Base-by-base conservation (phyloP, 2,888 invertebrate species). In the Serrognathus titanus region DNA sequence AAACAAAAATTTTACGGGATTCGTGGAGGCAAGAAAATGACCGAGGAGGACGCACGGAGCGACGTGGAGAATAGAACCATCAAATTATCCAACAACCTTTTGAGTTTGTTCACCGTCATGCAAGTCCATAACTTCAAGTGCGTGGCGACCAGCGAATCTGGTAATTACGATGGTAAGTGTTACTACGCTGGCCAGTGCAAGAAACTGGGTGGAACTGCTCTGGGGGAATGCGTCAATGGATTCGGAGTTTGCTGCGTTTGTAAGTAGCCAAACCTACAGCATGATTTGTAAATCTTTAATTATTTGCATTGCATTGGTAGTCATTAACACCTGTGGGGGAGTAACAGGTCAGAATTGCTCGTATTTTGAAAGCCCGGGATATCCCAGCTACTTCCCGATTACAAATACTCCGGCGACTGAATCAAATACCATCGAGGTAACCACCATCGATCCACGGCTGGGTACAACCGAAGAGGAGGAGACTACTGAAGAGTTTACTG, bases 171-270 rank as follows among this genome's bases (percentile, higher is more conserved):
- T 68, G 92, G 91, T 0, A 83, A 82, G 20, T 92, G 92, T 70
- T 82, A 87, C 64, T 86, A 86, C 66, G 80, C 83, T 57, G 78
- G 81, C 37, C 86, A 90, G 69, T 92, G 92, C 70, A 76, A 78
- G 12, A 78, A 80, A 48, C 71, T 82, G 39, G 85, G 85, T 48
- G 90, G 90, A 1, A 78, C 79, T 5, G 74, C 81, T 1, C 82
- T 86, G 73, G 88, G 87, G n/a, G 72, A 80, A 1, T 90, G 90
- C 74, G 89, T 88, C 11, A 84, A 84, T 70, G 89, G 88, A 3
- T 86, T 85, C 68, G 90, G 89, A 9, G 85, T 84, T 31, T 90
- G 90, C 69, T 90, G 90, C 69, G 81, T 88, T 60, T 85, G 90
- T 90, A 81, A 85, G 88, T 84, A 66, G 8, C 48, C 41, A 45